Evolutionary conservation across 2,888 invertebrate species (phyloP).

Genomic region (Ormyrus pomaceus): DNA sequence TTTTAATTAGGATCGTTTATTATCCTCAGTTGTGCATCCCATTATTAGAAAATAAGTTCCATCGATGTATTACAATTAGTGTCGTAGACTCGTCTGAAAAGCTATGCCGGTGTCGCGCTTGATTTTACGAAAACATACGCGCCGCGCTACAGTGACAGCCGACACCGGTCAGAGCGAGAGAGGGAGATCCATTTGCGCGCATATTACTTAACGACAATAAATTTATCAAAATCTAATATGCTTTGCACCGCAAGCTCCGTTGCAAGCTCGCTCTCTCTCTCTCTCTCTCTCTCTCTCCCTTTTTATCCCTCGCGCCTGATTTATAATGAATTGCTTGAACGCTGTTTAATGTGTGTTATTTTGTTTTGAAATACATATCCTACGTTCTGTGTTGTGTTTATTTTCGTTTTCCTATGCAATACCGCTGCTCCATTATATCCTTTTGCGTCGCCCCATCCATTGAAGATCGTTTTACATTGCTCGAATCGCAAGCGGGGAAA

Average conservation of each 20-base stretch:
- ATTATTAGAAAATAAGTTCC: not conserved
- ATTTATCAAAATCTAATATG: constrained; percentile 53
- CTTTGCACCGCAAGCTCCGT: constrained; percentile 38
- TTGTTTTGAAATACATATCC: constrained; percentile 54
- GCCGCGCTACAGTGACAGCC: not conserved
- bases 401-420: constrained; percentile 59
- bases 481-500: not conserved
- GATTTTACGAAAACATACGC: constrained; percentile 5
- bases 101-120: not conserved
- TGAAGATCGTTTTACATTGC: constrained; percentile 14
- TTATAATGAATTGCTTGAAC: constrained; percentile 8
- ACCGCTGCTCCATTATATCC: constrained; percentile 7
- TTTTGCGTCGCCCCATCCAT: not conserved
- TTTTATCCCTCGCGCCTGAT: not conserved
- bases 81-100: constrained; percentile 22
- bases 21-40: not conserved
- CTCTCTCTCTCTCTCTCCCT: not conserved
- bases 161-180: not conserved
- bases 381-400: constrained; percentile 49
- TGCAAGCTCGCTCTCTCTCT: constrained; percentile 4
- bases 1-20: not conserved
- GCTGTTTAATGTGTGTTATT: constrained; percentile 21
- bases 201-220: constrained; percentile 38
- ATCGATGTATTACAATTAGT: constrained; percentile 27
- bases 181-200: not conserved